A percentile compares a stretch with the other conserved stretches of the same genome.
Conservation (phyloP, 23 tunicate genomes). For the Styela clava region DNA sequence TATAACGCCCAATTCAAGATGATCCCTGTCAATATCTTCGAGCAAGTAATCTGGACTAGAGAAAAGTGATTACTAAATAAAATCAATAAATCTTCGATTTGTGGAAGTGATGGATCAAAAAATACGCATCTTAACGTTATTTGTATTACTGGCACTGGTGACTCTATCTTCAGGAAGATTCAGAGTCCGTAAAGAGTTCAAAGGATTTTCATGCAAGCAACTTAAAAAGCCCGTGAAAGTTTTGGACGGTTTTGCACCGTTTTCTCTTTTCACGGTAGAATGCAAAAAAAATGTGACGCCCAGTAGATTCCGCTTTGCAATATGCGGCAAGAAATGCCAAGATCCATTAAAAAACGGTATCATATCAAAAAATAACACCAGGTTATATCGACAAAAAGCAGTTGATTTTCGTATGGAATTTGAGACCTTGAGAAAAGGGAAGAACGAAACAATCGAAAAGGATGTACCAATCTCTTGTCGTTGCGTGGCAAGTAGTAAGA, state of each 20-base stretch:
- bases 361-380: not conserved
- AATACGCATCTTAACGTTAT: not conserved
- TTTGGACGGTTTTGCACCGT: constrained; percentile 4
- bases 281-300: not conserved
- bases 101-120: not conserved
- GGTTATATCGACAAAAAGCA: not conserved
- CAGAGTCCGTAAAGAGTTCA: not conserved
- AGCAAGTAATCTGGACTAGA: too few relatives aligned
- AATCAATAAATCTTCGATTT: too few relatives aligned
- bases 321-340: not conserved
- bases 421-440: not conserved
- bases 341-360: not conserved
- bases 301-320: not conserved
- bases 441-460: not conserved
- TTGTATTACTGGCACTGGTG: not conserved
- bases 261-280: not conserved
- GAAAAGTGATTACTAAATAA: too few relatives aligned
- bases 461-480: not conserved
- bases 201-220: not conserved
- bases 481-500: not conserved
- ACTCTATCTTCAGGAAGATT: not conserved
- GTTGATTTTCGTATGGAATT: not conserved
- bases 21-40: too few relatives aligned
- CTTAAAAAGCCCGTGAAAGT: not conserved
- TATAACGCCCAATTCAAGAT: too few relatives aligned